A percentile compares a stretch with the other conserved stretches of the same genome.
phyloP scores from a whole-genome alignment of 2,888 invertebrate genomes.

The Arctia plantaginis region DNA sequence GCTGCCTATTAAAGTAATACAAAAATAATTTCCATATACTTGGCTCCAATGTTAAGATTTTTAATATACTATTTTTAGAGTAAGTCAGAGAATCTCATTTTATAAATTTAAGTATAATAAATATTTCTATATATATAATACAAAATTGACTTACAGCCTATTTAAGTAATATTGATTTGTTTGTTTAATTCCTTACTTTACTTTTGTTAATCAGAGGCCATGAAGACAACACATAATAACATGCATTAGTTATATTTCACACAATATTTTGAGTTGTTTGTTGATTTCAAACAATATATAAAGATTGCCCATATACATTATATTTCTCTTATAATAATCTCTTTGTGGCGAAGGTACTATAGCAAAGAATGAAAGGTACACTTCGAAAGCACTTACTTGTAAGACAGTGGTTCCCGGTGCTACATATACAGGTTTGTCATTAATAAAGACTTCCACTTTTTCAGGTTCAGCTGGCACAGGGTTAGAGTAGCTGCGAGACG shows the following conservation, averaged over 20 bases:
- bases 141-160: neutral
- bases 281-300: neutral
- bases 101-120: neutral
- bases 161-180: too few species aligned
- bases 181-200: neutral
- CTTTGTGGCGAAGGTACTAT: neutral
- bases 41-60: neutral
- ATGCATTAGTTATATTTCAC: neutral
- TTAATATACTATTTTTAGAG: neutral
- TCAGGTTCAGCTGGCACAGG: conserved; percentile 87
- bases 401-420: conserved; percentile 98
- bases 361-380: neutral
- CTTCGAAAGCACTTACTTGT: conserved; percentile 88
- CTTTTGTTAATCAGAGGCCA: neutral
- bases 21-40: neutral
- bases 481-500: conserved; percentile 80
- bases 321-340: neutral
- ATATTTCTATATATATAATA: neutral
- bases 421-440: conserved; percentile 97
- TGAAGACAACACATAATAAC: neutral
- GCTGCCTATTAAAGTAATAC: conserved; percentile 90
- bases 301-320: neutral
- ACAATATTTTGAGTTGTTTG: neutral
- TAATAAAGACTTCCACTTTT: conserved; percentile 97
- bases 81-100: neutral